Evolutionary conservation across 2,888 invertebrate genomes (phyloP).

Genomic region (Nymphalis c-album): DNA sequence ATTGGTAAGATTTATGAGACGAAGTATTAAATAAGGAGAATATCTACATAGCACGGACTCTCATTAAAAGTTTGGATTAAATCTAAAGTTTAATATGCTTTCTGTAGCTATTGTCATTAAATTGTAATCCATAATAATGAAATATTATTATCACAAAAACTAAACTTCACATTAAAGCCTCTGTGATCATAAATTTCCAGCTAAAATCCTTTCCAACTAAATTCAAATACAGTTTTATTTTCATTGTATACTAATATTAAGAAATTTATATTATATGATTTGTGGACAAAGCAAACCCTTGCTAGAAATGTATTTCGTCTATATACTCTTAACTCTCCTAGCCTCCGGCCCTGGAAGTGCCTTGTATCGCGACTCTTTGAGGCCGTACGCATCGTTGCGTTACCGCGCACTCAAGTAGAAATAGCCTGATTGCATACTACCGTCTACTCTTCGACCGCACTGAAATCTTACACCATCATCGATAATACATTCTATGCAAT

Average conservation of each 20-base stretch:
- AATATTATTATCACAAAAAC: no score
- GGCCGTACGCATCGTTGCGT: background rate
- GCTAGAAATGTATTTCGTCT: no score
- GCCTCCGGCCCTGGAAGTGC: background rate
- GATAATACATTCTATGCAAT: background rate
- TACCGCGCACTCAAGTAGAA: conserved; percentile 11
- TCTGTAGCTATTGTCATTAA: no score
- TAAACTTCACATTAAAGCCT: no score
- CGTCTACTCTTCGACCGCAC: conserved; percentile 3
- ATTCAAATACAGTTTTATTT: no score
- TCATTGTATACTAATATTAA: no score
- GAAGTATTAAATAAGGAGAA: background rate
- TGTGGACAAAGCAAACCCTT: no score
- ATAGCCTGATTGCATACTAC: conserved; percentile 2
- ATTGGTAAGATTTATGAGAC: no score
- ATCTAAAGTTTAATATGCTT: background rate
- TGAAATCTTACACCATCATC: conserved; percentile 1
- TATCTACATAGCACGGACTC: background rate
- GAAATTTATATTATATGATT: no score
- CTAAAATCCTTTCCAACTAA: no score
- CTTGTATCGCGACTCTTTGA: background rate
- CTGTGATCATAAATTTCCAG: no score
- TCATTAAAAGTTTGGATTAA: background rate
- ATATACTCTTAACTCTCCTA: background rate
- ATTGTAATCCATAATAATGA: no score